phyloP scores from a whole-genome alignment of 2,113 vertebrate genomes.

The Heterotis niloticus region DNA sequence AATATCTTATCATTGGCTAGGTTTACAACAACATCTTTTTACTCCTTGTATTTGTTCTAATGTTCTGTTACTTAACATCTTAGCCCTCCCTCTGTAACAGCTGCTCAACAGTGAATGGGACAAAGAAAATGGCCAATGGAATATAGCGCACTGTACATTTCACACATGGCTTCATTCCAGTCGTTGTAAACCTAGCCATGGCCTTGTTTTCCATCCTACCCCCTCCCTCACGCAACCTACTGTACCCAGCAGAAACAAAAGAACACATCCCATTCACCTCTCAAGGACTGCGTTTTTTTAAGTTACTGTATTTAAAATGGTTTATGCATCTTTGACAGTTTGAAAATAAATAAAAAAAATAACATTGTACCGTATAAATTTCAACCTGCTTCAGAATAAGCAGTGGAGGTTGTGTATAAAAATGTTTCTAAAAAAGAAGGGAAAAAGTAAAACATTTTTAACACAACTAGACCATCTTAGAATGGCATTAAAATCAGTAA shows the following conservation, averaged over 20 bases:
- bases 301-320: constrained; percentile 54
- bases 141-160: constrained; percentile 4
- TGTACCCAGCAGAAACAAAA: constrained; percentile 27
- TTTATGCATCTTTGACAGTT: constrained; percentile 50
- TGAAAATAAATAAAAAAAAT: constrained; percentile 39
- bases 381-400: constrained; percentile 53
- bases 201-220: constrained; percentile 18
- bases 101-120: neutral
- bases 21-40: constrained; percentile 40
- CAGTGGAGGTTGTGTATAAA: constrained; percentile 42
- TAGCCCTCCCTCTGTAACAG: neutral
- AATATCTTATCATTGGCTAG: constrained; percentile 38
- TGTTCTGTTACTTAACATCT: neutral
- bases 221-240: constrained; percentile 32
- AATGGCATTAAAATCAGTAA: constrained; percentile 36
- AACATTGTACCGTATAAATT: constrained; percentile 34
- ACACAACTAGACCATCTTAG: constrained; percentile 38
- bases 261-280: constrained; percentile 49
- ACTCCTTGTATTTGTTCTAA: neutral
- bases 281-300: constrained; percentile 46
- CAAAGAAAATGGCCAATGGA: neutral
- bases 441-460: constrained; percentile 16
- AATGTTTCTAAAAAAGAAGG: constrained; percentile 34
- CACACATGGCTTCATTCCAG: constrained; percentile 23
- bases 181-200: constrained; percentile 48